A percentile compares a stretch with the other conserved stretches of the same genome.
phyloP scores from a whole-genome alignment of 2,113 vertebrate species.

The Hystrix cristata region DNA sequence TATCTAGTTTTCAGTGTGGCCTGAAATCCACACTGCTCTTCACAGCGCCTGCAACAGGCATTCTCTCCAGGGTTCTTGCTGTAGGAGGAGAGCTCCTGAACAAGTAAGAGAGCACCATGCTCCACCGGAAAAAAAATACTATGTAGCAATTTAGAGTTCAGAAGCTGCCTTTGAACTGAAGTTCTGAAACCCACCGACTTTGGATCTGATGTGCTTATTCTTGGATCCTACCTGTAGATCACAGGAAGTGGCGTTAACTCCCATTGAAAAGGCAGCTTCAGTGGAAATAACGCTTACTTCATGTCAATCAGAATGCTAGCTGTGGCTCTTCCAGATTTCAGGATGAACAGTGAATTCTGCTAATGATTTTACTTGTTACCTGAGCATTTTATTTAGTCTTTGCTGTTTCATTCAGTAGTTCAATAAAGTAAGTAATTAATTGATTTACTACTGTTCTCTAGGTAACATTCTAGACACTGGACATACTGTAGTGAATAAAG shows the following conservation, averaged over 20 bases:
- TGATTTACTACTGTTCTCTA: neutral
- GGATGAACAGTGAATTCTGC: neutral
- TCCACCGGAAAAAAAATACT: neutral
- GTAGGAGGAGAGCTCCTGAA: neutral
- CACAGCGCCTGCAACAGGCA: neutral
- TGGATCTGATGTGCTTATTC: neutral
- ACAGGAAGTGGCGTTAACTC: neutral
- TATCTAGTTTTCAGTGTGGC: neutral
- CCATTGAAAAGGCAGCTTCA: neutral
- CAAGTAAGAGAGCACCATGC: neutral
- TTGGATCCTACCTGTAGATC: neutral
- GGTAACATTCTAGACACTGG: neutral
- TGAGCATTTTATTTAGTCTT: neutral
- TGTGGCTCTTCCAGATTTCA: neutral
- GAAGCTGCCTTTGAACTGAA: constrained; percentile 28
- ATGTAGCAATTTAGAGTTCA: neutral
- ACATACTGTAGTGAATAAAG: neutral
- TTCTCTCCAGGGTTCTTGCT: neutral
- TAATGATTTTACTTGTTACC: neutral
- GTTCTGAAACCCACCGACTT: neutral
- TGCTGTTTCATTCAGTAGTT: neutral
- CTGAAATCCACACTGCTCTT: neutral
- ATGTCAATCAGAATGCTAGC: neutral
- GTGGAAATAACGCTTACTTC: neutral
- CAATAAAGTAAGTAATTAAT: neutral